Evolutionary conservation across 2,888 invertebrate genomes (phyloP).

Genomic region (Lutraria lutraria): DNA sequence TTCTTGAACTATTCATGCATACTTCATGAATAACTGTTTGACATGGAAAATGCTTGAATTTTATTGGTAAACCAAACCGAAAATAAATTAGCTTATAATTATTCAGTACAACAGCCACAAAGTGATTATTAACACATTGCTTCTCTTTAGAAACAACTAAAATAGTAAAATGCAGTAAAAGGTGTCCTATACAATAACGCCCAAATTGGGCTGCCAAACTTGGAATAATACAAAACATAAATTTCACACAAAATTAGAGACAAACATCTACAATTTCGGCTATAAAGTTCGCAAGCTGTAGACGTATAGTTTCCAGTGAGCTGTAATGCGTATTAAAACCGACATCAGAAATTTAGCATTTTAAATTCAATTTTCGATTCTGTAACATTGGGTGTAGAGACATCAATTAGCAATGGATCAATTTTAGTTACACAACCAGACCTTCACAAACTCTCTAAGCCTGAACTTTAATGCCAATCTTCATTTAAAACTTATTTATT

Average conservation of each 20-base stretch:
- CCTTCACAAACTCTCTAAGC: neutral
- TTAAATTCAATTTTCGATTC: conserved; percentile 3
- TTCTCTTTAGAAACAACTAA: neutral
- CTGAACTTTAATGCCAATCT: neutral
- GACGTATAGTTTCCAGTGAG: neutral
- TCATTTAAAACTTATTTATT: conserved; percentile 21
- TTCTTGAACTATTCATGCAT: too few relatives aligned
- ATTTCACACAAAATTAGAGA: neutral
- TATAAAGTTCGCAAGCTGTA: neutral
- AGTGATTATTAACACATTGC: neutral
- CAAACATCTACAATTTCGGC: neutral
- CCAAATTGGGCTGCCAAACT: neutral
- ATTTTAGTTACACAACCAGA: neutral
- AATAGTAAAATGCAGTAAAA: neutral
- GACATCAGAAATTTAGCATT: conserved; percentile 6
- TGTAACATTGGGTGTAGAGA: conserved; percentile 18
- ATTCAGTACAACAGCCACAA: neutral
- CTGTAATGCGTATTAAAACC: conserved; percentile 1
- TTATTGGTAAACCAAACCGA: neutral
- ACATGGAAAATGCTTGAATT: neutral
- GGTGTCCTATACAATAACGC: neutral
- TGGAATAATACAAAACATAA: neutral
- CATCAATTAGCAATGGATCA: conserved; percentile 7
- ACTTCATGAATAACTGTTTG: too few relatives aligned
- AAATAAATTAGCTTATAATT: neutral